Percentiles rank a stretch among this genome's conserved stretches.
phyloP scores from a whole-genome alignment of 2,113 vertebrate genomes.

The rabbit (Oryctolagus cuniculus) region mOryCun1.1 NC_091436.1:46670001-46670500 shows the following conservation, averaged over 20 bases:
- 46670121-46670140: background rate
- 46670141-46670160: background rate
- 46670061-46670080: slow-evolving; percentile 66
- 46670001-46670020: no score
- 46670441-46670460: background rate
- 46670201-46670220: background rate
- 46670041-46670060: slow-evolving; percentile 37
- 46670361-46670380: slow-evolving; percentile 5
- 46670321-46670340: background rate
- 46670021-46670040: no score
- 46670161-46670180: background rate
- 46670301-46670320: background rate
- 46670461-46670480: background rate
- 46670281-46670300: slow-evolving; percentile 14
- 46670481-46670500: background rate
- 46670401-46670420: background rate
- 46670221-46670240: background rate
- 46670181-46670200: background rate
- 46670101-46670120: slow-evolving; percentile 76
- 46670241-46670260: background rate
- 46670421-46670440: background rate
- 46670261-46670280: background rate
- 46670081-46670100: slow-evolving; percentile 82
- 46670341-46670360: background rate
- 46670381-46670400: background rate